Conservation (phyloP, 53 echinoderm and acorn worm species). For the Holothuria scabra region DNA sequence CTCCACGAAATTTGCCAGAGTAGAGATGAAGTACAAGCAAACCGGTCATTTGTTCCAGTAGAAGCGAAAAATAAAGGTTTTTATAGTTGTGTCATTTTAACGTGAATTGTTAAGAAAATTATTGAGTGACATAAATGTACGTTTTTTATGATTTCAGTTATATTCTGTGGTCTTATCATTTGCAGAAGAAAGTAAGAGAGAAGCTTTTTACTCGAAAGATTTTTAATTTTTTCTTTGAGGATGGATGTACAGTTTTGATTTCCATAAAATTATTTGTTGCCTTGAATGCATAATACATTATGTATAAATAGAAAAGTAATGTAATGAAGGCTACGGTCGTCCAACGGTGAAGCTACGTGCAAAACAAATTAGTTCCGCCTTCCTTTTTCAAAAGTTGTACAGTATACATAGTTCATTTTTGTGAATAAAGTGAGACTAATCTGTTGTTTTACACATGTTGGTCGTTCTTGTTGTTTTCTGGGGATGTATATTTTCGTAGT, state of each 20-base stretch:
- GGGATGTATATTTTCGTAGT: too few relatives aligned
- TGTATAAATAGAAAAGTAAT: conserved; percentile 28
- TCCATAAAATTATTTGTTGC: conserved; percentile 21
- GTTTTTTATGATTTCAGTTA: conserved; percentile 14
- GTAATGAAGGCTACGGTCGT: not conserved
- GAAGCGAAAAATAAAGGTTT: not conserved
- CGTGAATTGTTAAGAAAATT: conserved; percentile 15
- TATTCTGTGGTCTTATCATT: not conserved
- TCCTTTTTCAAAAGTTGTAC: conserved; percentile 30
- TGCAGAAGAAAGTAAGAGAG: too few relatives aligned
- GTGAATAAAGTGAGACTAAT: conserved; percentile 37
- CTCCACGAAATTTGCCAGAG: too few relatives aligned
- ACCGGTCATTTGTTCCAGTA: too few relatives aligned
- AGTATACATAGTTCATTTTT: conserved; percentile 25
- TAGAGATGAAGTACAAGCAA: too few relatives aligned
- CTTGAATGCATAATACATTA: conserved; percentile 34
- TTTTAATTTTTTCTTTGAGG: too few relatives aligned
- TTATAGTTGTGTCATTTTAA: conserved; percentile 21
- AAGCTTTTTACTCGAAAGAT: too few relatives aligned
- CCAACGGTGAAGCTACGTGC: conserved; percentile 37
- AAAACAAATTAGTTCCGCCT: conserved; percentile 6
- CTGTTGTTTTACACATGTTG: conserved; percentile 26
- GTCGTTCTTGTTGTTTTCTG: not conserved
- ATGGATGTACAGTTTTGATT: conserved; percentile 16
- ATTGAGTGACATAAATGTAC: conserved; percentile 24